Percentiles rank a stretch among this genome's conserved stretches.
Conservation (phyloP, 2,797 vertebrate species). For the Enteromius fasciolatus region DNA sequence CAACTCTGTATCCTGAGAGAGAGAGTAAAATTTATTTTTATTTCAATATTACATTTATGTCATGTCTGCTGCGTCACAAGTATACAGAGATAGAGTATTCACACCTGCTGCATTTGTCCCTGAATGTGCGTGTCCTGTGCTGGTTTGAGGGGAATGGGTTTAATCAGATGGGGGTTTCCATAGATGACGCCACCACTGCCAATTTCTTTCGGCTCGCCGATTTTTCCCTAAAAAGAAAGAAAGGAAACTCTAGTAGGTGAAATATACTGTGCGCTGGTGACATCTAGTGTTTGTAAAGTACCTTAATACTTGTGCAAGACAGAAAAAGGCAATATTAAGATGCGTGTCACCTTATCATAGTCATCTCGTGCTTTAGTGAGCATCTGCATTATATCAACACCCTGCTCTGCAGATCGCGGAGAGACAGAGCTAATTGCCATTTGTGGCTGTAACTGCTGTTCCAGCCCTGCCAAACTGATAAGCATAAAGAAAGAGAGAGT, state of each 20-base stretch:
- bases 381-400: slow-evolving; percentile 92
- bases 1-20: slow-evolving; percentile 68
- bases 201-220: slow-evolving; percentile 92
- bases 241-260: not conserved
- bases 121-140: slow-evolving; percentile 34
- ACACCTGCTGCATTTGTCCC: slow-evolving; percentile 33
- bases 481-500: not conserved
- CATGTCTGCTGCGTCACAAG: not conserved
- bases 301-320: not conserved
- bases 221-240: slow-evolving; percentile 77
- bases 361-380: slow-evolving; percentile 71
- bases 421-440: slow-evolving; percentile 78
- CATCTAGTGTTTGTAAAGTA: slow-evolving; percentile 8
- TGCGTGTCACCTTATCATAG: slow-evolving; percentile 50
- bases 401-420: slow-evolving; percentile 79
- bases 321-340: not conserved
- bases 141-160: slow-evolving; percentile 94
- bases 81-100: not conserved
- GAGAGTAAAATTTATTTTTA: not conserved
- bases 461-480: slow-evolving; percentile 87
- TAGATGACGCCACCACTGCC: slow-evolving; percentile 86
- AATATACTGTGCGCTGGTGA: slow-evolving; percentile 1
- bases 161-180: slow-evolving; percentile 92
- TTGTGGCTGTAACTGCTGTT: slow-evolving; percentile 82
- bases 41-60: not conserved